These are phyloP conservation scores for Lytechinus variegatus DNA, from an alignment of 35 echinoderm and acorn worm genomes.

Conservation along the genomic window DNA sequence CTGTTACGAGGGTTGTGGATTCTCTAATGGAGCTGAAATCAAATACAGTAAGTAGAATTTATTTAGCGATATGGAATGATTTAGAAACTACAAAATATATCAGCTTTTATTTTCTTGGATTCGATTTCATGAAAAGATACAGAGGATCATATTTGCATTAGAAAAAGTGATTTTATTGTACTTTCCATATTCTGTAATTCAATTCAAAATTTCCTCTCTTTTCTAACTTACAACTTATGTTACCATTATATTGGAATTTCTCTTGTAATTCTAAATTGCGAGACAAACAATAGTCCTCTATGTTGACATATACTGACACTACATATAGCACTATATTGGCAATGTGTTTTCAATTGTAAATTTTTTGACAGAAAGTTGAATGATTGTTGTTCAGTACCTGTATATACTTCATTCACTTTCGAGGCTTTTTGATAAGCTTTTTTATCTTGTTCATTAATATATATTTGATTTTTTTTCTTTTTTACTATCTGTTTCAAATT, in stretches of 20 bases:
- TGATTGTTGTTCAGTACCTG: neutral
- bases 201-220: neutral
- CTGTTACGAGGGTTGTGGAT: constrained; percentile 86
- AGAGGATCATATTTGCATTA: neutral
- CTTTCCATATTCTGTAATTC: neutral
- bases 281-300: no score
- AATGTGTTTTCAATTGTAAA: no score
- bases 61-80: neutral
- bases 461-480: neutral
- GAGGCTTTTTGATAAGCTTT: neutral
- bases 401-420: neutral
- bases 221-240: no score
- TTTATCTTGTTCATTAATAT: no score
- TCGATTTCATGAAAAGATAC: neutral
- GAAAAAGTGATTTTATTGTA: no score
- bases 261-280: no score
- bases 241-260: no score
- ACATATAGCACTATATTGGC: no score
- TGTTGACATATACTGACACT: no score
- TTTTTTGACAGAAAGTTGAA: no score
- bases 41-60: constrained; percentile 65
- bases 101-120: no score
- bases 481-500: neutral
- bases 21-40: constrained; percentile 92
- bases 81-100: no score